Base-by-base conservation (phyloP, 2,797 vertebrate species). In the Tiaroga cobitis region DNA sequence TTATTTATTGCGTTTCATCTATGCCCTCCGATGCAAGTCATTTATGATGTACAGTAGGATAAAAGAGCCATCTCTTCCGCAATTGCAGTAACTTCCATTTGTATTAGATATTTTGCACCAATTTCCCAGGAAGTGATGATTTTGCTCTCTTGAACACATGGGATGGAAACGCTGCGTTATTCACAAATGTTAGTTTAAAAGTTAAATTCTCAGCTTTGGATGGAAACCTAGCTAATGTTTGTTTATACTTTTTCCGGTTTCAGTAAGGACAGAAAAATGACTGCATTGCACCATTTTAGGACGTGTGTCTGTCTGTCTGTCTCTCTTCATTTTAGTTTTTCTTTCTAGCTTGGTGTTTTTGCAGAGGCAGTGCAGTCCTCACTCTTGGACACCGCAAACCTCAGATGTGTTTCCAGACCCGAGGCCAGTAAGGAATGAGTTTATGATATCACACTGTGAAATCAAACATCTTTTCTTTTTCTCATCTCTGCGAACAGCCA, bases 361-460 rank as follows among this genome's bases (percentile, higher is more conserved):
- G 77, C 75, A 77, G 16, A 79, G 26, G 37, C 59, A 32, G 77
- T 65, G 59, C 41, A 19, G 61, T 46, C 5, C 43, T 81, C 79
- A 34, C 59, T 83, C 61, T 67, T 51, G 43, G 59, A 87, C 81
- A 49, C 21, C 2, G 16, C 51, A 56, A 32, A 86, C 63, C 69
- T 80, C 37, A 43, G 73, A 84, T 67, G 80, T 70, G 59, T 73
- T 51, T 87, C 61, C 51, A 84, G 77, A 87, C 82, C 26, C 41
- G 73, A 69, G 73, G 82, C 63, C 54, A 41, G 59, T 77, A 75
- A 79, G 74, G 81, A 79, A 82, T 76, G 84, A 85, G 70, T 82
- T 87, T 76, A 86, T 84, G 77, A 77, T 84, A 78, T 87, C 80
- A 83, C 77, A 76, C 81, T 79, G 73, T 83, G 75, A 88, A 84